A percentile compares a stretch with the other conserved stretches of the same genome.
phyloP scores from a whole-genome alignment of 2,797 vertebrate species.

The Echeneis naucrates region DNA sequence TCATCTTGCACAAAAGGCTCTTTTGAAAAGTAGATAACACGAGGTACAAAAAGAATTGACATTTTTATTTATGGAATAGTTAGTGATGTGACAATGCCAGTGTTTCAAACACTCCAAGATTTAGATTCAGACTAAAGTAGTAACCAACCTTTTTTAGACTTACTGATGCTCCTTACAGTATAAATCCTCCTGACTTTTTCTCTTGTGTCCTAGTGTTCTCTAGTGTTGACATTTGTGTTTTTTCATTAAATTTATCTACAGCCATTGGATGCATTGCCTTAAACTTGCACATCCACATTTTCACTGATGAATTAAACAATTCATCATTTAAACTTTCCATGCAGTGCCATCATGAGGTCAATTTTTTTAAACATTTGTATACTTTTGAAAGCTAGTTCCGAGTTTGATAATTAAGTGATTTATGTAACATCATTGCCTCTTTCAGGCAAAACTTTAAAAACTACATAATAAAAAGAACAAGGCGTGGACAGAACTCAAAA shows the following conservation, averaged over 20 bases:
- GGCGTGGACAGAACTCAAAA: too few relatives aligned
- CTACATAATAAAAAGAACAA: background rate
- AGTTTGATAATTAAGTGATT: background rate
- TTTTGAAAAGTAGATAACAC: background rate
- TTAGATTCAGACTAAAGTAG: background rate
- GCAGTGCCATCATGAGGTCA: background rate
- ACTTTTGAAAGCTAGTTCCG: too few relatives aligned
- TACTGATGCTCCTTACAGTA: background rate
- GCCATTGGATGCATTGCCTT: background rate
- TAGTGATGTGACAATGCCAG: background rate
- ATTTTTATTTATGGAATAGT: background rate
- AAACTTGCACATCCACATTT: background rate
- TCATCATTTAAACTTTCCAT: background rate
- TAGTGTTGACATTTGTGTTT: background rate
- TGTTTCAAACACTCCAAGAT: background rate
- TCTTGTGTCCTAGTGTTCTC: background rate
- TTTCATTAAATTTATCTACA: background rate
- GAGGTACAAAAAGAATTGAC: background rate
- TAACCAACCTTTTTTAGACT: background rate
- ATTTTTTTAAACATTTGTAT: background rate
- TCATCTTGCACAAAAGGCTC: too few relatives aligned
- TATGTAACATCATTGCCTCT: background rate
- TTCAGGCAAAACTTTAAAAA: conserved; percentile 7
- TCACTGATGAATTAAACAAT: background rate
- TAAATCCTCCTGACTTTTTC: background rate